A percentile compares a stretch with the other conserved stretches of the same genome.
Conservation (phyloP, 2,888 invertebrate species). For the Microplitis manilae region DNA sequence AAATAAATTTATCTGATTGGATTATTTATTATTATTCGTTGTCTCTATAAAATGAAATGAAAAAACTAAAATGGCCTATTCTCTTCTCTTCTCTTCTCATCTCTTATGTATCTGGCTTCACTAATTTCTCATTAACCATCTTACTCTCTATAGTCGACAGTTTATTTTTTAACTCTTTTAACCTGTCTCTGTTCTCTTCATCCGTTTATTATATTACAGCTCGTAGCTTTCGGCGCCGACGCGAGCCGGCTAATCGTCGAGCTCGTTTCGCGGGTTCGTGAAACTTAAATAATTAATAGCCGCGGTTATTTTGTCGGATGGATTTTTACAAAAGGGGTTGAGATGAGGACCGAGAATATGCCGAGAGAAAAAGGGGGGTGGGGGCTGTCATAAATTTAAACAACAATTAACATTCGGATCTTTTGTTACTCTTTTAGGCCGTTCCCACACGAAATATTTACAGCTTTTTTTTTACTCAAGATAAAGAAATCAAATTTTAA, state of each 20-base stretch:
- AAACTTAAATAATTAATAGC: constrained; percentile 57
- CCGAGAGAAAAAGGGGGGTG: constrained; percentile 29
- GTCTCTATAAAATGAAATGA: too few species aligned
- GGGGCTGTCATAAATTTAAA: constrained; percentile 68
- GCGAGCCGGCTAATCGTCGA: constrained; percentile 60
- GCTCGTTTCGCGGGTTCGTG: constrained; percentile 56
- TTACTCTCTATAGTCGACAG: background rate
- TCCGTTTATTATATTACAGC: constrained; percentile 20
- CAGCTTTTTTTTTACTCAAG: background rate
- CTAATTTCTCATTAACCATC: background rate
- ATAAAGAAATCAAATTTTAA: background rate
- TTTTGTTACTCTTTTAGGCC: constrained; percentile 50
- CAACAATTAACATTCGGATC: constrained; percentile 68
- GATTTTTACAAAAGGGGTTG: background rate
- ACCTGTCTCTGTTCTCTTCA: constrained; percentile 9
- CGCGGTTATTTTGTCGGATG: constrained; percentile 58
- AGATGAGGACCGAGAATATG: too few species aligned
- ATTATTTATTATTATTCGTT: background rate
- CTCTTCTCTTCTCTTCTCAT: background rate
- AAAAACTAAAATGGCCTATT: background rate
- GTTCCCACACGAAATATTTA: constrained; percentile 60
- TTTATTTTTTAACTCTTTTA: constrained; percentile 7
- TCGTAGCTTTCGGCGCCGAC: constrained; percentile 36
- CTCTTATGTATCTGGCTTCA: too few species aligned
- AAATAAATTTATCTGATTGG: background rate